Conservation (phyloP, 2,113 vertebrate genomes). For the Machaerirhynchus nigripectus region DNA sequence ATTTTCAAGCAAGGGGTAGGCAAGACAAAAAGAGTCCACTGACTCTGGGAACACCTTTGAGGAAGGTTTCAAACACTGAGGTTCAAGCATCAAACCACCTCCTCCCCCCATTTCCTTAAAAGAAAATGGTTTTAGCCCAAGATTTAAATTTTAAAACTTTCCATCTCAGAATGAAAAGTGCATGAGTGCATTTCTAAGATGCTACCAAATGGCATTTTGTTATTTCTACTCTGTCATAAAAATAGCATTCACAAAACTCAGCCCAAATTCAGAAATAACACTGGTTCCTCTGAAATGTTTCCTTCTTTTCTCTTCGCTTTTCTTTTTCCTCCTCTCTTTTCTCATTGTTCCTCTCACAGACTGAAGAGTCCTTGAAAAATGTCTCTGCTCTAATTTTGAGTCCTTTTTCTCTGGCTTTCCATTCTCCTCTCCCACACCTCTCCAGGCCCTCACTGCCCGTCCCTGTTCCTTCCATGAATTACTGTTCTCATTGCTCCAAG, state of each 20-base stretch:
- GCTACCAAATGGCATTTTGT: constrained; percentile 27
- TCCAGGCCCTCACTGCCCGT: background rate
- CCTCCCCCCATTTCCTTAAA: background rate
- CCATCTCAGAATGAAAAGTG: background rate
- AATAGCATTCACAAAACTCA: background rate
- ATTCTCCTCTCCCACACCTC: background rate
- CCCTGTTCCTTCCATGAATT: constrained; percentile 4
- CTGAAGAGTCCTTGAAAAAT: background rate
- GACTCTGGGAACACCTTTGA: background rate
- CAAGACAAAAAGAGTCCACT: background rate
- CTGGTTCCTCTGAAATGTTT: background rate
- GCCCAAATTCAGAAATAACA: background rate
- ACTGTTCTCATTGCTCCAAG: constrained; percentile 57
- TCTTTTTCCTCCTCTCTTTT: background rate
- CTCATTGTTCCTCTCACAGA: background rate
- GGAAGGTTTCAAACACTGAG: background rate
- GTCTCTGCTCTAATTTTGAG: constrained; percentile 7
- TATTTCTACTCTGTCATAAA: constrained; percentile 13
- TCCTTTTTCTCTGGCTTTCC: background rate
- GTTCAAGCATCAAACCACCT: background rate
- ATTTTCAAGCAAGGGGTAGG: background rate
- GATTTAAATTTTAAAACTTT: background rate
- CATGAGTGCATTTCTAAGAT: background rate
- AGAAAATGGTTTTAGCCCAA: background rate
- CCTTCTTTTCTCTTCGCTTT: background rate